Conservation (phyloP, 1,140 invertebrate genomes). For the Apis laboriosa region DNA sequence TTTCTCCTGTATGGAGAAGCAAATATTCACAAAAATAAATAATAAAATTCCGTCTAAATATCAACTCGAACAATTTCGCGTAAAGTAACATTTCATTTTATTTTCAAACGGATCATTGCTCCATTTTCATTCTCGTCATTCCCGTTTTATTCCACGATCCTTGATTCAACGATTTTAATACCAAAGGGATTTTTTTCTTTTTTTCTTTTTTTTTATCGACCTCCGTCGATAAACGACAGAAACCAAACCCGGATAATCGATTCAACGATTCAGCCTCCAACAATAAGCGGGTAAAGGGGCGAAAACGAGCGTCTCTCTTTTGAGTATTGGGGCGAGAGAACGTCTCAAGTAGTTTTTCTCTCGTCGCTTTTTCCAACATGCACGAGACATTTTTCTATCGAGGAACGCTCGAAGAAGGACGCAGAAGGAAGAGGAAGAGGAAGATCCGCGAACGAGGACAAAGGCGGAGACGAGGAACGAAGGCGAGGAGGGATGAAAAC, state of each 20-base stretch:
- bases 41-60: too few relatives aligned
- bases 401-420: conserved; percentile 40
- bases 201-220: too few relatives aligned
- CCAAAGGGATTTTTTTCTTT: too few relatives aligned
- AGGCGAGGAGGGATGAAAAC: conserved; percentile 4
- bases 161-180: too few relatives aligned
- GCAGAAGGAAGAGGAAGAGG: conserved; percentile 6
- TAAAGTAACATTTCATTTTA: too few relatives aligned
- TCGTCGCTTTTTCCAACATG: conserved; percentile 38
- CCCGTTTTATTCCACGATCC: too few relatives aligned
- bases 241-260: neutral
- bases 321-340: neutral
- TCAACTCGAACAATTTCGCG: too few relatives aligned
- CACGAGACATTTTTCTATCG: conserved; percentile 54
- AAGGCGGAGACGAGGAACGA: conserved; percentile 36
- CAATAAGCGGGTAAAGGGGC: neutral
- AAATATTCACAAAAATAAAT: too few relatives aligned
- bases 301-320: neutral
- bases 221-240: neutral
- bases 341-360: conserved; percentile 25
- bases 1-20: too few relatives aligned
- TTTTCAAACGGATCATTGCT: too few relatives aligned
- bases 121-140: too few relatives aligned
- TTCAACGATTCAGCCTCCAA: neutral
- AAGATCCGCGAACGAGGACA: conserved; percentile 31